A percentile compares a stretch with the other conserved stretches of the same genome.
phyloP scores from a whole-genome alignment of 2,888 invertebrate genomes.

The Chelonus formosanus region DNA sequence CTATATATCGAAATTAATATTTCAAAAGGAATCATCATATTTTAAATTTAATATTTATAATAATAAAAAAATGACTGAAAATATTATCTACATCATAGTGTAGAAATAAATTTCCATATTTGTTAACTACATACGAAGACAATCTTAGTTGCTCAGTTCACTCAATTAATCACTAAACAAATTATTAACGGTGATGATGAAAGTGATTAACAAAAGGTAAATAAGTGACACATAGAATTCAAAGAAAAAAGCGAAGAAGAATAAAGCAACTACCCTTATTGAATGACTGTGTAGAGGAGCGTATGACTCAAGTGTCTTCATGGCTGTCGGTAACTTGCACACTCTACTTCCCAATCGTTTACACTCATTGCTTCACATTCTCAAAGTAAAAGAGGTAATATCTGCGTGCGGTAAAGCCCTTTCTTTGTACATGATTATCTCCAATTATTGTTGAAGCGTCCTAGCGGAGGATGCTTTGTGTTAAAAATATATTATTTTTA shows the following conservation, averaged over 20 bases:
- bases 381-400: constrained; percentile 28
- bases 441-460: neutral
- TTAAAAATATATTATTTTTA: constrained; percentile 12
- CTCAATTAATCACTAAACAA: constrained; percentile 60
- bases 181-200: constrained; percentile 61
- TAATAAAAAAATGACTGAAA: too few species aligned
- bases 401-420: constrained; percentile 1
- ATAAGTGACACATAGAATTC: constrained; percentile 1
- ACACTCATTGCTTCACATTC: constrained; percentile 35
- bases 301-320: constrained; percentile 21
- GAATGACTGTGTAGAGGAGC: constrained; percentile 17
- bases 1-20: too few species aligned
- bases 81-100: too few species aligned
- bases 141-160: constrained; percentile 48
- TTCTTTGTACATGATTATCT: constrained; percentile 7
- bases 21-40: too few species aligned
- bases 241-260: constrained; percentile 3
- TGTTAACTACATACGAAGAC: too few species aligned
- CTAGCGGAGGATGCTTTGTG: neutral
- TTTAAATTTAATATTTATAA: too few species aligned
- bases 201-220: constrained; percentile 44
- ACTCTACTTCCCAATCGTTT: constrained; percentile 41
- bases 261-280: constrained; percentile 34
- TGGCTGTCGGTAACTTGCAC: constrained; percentile 28
- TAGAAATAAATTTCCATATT: too few species aligned